These are phyloP conservation scores for Apodemus sylvaticus DNA, from an alignment of 2,113 vertebrate species.

Conservation along the genomic window DNA sequence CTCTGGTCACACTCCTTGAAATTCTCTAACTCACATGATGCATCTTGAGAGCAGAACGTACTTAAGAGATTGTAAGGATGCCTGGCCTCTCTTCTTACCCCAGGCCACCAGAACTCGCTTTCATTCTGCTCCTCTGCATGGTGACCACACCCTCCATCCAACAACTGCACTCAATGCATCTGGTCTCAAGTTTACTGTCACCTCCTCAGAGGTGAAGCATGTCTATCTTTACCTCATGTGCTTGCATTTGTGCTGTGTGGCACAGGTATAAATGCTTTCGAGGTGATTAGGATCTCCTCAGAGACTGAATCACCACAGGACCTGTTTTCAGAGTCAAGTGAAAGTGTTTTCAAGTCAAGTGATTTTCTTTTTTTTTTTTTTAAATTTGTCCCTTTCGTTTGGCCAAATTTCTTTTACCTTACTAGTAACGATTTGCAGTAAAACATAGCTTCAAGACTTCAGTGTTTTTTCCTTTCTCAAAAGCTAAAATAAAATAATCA, in stretches of 20 bases:
- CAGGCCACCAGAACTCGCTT: not conserved
- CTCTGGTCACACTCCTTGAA: not conserved
- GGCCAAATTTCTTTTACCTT: not conserved
- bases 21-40: not conserved
- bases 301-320: not conserved
- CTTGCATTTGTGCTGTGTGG: not conserved
- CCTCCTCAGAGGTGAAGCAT: not conserved
- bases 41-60: not conserved
- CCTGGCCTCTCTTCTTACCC: not conserved
- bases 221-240: fast-evolving
- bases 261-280: not conserved
- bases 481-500: not conserved
- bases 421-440: not conserved
- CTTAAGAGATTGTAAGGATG: fast-evolving
- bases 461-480: not conserved
- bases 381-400: not conserved
- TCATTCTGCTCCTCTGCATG: not conserved
- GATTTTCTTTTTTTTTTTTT: not conserved
- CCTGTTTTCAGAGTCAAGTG: not conserved
- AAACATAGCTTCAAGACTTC: not conserved
- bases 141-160: not conserved
- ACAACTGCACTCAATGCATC: fast-evolving
- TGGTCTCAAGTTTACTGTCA: not conserved
- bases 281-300: not conserved
- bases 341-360: too few relatives aligned